Evolutionary conservation across 2,113 vertebrate species (phyloP).

Genomic region (Ceyx melanurus): DNA sequence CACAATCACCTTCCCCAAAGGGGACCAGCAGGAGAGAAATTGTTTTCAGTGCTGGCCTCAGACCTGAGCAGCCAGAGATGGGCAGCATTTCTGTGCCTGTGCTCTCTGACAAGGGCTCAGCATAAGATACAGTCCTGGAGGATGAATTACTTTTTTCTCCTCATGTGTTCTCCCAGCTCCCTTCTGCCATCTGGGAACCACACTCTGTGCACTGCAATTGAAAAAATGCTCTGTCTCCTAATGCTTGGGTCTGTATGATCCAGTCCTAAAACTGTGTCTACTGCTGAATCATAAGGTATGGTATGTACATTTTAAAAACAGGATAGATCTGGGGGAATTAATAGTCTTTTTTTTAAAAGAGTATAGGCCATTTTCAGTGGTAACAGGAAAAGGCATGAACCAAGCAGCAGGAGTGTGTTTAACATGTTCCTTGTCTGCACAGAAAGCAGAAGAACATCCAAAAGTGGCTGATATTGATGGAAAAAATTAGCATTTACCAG

Average conservation of each 20-base stretch:
- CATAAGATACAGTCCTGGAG: neutral
- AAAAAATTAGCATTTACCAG: accelerated
- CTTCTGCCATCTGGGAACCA: neutral
- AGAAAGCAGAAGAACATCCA: neutral
- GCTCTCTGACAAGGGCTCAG: neutral
- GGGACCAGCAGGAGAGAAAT: neutral
- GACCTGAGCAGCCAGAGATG: neutral
- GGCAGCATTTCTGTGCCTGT: neutral
- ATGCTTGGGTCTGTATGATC: neutral
- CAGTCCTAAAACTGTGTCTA: neutral
- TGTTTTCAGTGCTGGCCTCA: neutral
- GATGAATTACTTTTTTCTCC: neutral
- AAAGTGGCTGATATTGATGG: accelerated
- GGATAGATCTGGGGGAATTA: neutral
- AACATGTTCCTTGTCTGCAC: neutral
- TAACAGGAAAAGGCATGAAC: neutral
- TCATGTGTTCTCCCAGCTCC: neutral
- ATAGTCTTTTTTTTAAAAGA: neutral
- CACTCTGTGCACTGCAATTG: neutral
- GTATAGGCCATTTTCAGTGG: neutral
- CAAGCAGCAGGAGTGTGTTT: neutral
- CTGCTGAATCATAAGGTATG: accelerated
- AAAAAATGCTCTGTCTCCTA: neutral
- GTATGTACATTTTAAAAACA: neutral
- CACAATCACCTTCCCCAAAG: neutral